phyloP scores from a whole-genome alignment of 1,140 invertebrate genomes.

The Heliothis subflexa region DNA sequence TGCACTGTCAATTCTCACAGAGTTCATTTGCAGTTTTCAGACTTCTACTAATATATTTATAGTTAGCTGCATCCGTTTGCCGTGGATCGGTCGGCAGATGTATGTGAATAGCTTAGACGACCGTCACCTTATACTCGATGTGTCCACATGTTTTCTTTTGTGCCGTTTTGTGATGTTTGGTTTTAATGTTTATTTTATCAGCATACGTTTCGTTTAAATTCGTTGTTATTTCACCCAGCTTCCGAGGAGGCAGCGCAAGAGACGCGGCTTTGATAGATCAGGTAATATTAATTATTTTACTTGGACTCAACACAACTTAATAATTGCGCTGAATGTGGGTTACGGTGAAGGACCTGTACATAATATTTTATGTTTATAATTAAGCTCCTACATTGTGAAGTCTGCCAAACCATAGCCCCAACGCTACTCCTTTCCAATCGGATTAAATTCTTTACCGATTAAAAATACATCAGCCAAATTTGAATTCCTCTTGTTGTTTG shows the following conservation, averaged over 20 bases:
- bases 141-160: conserved; percentile 77
- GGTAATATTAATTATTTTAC: conserved; percentile 80
- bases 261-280: conserved; percentile 87
- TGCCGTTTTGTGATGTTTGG: conserved; percentile 85
- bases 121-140: conserved; percentile 57
- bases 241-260: conserved; percentile 86
- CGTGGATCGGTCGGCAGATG: conserved; percentile 53
- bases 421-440: not conserved
- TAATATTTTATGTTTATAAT: conserved; percentile 28
- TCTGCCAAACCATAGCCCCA: conserved; percentile 6
- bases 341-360: conserved; percentile 48
- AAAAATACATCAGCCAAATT: conserved; percentile 32
- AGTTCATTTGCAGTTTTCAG: conserved; percentile 84
- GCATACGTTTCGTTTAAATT: conserved; percentile 81
- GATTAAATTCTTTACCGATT: conserved; percentile 21
- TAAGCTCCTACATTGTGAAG: conserved; percentile 40
- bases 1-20: conserved; percentile 77
- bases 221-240: conserved; percentile 87
- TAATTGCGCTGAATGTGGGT: conserved; percentile 41
- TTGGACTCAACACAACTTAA: conserved; percentile 75
- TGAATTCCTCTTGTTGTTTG: conserved; percentile 36
- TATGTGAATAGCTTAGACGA: conserved; percentile 38
- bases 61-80: conserved; percentile 69
- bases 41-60: conserved; percentile 80
- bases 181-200: conserved; percentile 83